Base-by-base conservation (phyloP, 2,888 invertebrate species). In the Idaea biselata region DNA sequence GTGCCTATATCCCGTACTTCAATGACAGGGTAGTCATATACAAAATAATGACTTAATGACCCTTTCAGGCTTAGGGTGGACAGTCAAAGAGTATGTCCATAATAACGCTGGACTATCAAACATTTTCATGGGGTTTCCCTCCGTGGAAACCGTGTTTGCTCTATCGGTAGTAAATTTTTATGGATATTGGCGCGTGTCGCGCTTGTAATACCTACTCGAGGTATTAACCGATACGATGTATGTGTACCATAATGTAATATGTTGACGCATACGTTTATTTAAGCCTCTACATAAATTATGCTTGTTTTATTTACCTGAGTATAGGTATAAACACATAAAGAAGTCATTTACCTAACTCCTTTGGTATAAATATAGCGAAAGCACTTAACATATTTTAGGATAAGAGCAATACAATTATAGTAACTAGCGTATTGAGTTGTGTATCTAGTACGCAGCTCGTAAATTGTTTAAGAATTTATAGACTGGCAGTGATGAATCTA, bases 41-140 rank as follows among this genome's bases (percentile, higher is more conserved):
- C 69, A 68, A 59, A 71, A 71, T 86, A 85, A 86, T 84, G 72
- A 79, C 73, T 73, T 83, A 83, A 84, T 85, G 73, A 73, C 72
- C 69, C 64, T 69, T 75, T 68, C 74, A 67, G 70, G 74, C 76
- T 74, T 78, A 68, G 77, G 75, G 74, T 68, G 74, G 76, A 75
- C 76, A 75, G 77, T 11, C 14, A 74, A 71, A 75, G 71, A 73
- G 72, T 76, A 72, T 69, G 65, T 65, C 66, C 1, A 44, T 44
- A 44, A 44, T 82, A 75, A 80, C 78, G 75, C 69, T 44, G 44
- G 44, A 73, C 66, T 69, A 74, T 74, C 68, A 72, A 71, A 64
- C 65, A 62, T 71, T 73, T 74, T 64, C 75, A 69, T 61, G 74
- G 76, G 72, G 73, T 77, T 83, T 76, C 76, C 76, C 68, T 71